Evolutionary conservation across 2,113 vertebrate species (phyloP), one percentile per base, ranked within the genome.

Genomic region (Corvus hawaiiensis): DNA sequence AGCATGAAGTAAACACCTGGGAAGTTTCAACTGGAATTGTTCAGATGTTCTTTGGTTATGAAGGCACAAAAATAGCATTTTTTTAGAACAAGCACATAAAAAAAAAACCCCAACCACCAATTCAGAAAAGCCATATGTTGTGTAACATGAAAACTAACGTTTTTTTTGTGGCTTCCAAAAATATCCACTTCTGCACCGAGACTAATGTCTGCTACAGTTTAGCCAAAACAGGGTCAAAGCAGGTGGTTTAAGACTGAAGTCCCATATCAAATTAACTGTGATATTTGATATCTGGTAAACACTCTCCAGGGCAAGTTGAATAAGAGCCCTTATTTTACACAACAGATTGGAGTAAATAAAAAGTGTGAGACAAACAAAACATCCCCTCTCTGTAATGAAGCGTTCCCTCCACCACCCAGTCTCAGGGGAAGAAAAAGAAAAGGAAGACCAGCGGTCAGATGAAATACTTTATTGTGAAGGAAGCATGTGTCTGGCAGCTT

Each of bases 401-500:
- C 33, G 0, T 86, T 95, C 82, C 46, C 51, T 91, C 55, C 15
- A 52, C 72, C 71, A 1, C 87, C 83, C 72, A 37, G 62, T 63
- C 85, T 93, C 41, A 1, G 80, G 80, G 76, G 92, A 94, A 96
- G 35, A 63, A 66, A 93, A 86, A 90, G 78, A 85, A 92, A 97
- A 96, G 90, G 93, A 96, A 94, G 88, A 95, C n/a, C 41, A 84
- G 64, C 4, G 24, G 85, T 94, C 83, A 94, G 64, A 90, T 96
- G 59, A 93, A 96, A 93, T 90, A 71, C 66, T 93, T 96, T 49
- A 78, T 44, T 93, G 84, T 87, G 90, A 96, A 89, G 86, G 90
- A 94, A 95, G 72, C 94, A 95, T 93, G 92, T 96, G 96, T 96
- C 88, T 96, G 94, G 96, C 96, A 95, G 96, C 92, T 84, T 95